These are phyloP conservation scores for Lophotriccus pileatus DNA, from an alignment of 2,797 vertebrate genomes.

Conservation along the genomic window DNA sequence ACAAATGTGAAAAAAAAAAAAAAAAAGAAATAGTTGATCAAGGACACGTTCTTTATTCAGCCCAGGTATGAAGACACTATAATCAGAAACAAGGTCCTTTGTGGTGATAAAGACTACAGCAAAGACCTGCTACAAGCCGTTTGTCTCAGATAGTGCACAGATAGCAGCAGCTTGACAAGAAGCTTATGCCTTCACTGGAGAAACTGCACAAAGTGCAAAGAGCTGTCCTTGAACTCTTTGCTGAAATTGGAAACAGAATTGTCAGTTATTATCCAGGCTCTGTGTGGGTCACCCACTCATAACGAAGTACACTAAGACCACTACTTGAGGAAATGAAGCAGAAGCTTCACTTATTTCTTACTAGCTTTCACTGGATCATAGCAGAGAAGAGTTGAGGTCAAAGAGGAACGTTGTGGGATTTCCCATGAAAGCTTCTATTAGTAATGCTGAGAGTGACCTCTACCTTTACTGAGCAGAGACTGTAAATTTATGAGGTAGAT, in stretches of 20 bases:
- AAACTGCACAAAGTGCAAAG: neutral
- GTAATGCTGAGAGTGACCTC: neutral
- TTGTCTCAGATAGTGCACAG: neutral
- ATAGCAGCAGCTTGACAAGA: neutral
- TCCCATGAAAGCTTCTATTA: neutral
- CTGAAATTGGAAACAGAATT: neutral
- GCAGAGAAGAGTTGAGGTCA: neutral
- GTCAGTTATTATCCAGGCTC: neutral
- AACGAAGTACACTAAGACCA: neutral
- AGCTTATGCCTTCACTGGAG: neutral
- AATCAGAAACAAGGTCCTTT: neutral
- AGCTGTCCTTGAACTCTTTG: neutral
- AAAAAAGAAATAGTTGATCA: neutral
- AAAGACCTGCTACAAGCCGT: neutral
- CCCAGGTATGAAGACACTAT: neutral
- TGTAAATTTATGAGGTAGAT: neutral
- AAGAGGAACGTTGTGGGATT: neutral
- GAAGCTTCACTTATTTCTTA: neutral
- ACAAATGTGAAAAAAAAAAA: neutral
- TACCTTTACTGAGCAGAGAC: neutral
- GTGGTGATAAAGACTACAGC: neutral
- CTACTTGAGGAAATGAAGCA: neutral
- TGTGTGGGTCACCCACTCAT: neutral
- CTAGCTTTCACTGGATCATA: neutral
- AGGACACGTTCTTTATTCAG: neutral